Conservation (phyloP, 92 coral and sea anemone species). For the Heteractis magnifica region DNA sequence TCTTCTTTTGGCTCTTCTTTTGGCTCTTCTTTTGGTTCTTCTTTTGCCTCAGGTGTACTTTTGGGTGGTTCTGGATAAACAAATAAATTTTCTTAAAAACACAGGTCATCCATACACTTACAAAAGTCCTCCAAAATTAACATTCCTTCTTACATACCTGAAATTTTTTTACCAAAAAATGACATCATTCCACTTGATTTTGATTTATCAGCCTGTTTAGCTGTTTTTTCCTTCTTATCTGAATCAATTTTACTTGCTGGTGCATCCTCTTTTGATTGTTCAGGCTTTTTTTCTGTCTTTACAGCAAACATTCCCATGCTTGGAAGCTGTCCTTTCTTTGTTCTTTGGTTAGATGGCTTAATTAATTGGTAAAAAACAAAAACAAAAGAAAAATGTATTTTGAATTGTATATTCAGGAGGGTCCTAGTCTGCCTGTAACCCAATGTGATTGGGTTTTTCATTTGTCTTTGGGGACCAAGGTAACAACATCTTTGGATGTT, state of each 20-base stretch:
- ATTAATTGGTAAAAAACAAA: not conserved
- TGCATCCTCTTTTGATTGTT: constrained; percentile 12
- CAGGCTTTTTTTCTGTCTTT: constrained; percentile 43
- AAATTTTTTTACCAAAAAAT: constrained; percentile 57
- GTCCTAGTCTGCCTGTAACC: not conserved
- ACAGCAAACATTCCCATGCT: constrained; percentile 63
- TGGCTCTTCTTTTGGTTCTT: not conserved
- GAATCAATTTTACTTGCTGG: not conserved
- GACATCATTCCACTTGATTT: constrained; percentile 52
- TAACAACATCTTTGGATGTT: too few relatives aligned
- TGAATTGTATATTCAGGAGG: not conserved
- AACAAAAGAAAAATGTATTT: not conserved
- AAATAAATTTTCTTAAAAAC: not conserved
- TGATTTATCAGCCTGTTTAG: constrained; percentile 15
- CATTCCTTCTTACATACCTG: constrained; percentile 31
- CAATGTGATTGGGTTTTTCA: too few relatives aligned
- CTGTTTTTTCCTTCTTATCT: constrained; percentile 19
- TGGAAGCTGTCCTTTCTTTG: constrained; percentile 66
- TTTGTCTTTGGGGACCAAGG: too few relatives aligned
- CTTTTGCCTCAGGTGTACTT: not conserved
- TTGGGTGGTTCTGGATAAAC: not conserved
- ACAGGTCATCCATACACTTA: not conserved
- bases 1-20: constrained; percentile 19
- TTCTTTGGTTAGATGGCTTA: constrained; percentile 23
- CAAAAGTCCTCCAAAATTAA: not conserved